These are phyloP conservation scores for Pterocles gutturalis DNA, from an alignment of 2,113 vertebrate genomes.

Conservation along the genomic window DNA sequence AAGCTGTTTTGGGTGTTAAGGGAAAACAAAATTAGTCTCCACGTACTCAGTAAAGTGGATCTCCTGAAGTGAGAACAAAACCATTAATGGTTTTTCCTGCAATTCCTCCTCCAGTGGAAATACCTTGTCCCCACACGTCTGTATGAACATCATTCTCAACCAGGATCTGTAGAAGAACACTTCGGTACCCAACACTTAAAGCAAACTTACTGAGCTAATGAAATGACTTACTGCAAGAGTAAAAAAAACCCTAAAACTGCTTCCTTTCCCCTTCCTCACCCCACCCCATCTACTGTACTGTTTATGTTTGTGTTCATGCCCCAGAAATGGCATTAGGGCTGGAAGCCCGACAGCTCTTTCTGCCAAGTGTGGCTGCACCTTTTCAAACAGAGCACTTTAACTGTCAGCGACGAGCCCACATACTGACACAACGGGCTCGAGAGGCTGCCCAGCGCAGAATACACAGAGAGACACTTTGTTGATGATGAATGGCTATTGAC, in stretches of 20 bases:
- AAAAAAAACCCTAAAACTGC: background rate
- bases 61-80: background rate
- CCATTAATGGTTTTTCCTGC: background rate
- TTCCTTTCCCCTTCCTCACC: background rate
- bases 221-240: background rate
- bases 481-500: slow-evolving; percentile 17
- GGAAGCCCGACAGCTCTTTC: slow-evolving; percentile 21
- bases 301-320: background rate
- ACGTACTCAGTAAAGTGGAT: background rate
- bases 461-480: background rate
- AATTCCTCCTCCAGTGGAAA: background rate
- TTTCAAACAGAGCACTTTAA: background rate
- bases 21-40: background rate
- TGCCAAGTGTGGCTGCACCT: slow-evolving; percentile 41
- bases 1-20: background rate
- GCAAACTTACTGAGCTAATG: background rate
- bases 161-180: background rate
- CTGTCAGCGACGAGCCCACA: background rate
- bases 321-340: slow-evolving; percentile 17
- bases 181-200: background rate
- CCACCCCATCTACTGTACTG: background rate
- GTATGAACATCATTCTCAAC: background rate
- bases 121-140: background rate
- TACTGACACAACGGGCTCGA: background rate
- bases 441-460: background rate